phyloP scores from a whole-genome alignment of 2,113 vertebrate genomes.

The Himantopus leucocephalus region DNA sequence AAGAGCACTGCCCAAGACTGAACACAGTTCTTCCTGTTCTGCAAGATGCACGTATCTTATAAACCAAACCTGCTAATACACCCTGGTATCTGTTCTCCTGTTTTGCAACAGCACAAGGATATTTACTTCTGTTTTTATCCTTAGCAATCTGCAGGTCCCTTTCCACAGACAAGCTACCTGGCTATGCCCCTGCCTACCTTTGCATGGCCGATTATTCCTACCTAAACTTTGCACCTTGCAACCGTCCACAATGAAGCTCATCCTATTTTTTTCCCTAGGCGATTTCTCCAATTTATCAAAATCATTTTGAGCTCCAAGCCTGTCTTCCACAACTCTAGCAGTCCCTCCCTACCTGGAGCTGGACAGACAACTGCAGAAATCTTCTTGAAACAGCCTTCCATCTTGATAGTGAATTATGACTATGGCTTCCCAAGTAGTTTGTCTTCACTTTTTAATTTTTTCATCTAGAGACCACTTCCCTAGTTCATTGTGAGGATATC shows the following conservation, averaged over 20 bases:
- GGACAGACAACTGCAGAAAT: neutral
- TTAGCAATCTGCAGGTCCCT: neutral
- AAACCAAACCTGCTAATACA: neutral
- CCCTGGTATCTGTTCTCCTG: neutral
- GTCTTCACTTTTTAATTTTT: neutral
- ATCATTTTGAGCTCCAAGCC: neutral
- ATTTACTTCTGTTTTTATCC: neutral
- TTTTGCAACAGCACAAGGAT: neutral
- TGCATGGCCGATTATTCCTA: neutral
- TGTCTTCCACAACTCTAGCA: neutral
- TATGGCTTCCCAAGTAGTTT: neutral
- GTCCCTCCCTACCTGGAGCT: neutral
- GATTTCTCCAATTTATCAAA: neutral
- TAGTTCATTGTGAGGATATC: neutral
- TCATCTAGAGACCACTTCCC: neutral
- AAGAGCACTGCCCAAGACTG: neutral
- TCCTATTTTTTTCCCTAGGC: neutral
- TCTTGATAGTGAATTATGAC: neutral
- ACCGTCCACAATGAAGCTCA: neutral
- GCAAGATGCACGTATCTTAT: neutral
- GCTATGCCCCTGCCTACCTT: neutral
- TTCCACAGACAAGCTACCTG: neutral
- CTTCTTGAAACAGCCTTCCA: neutral
- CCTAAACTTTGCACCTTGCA: neutral
- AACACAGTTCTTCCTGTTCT: neutral